Conservation (phyloP, 2,113 vertebrate genomes). For the human region GRCh38 chr2:56702501-56703000, state of each 20-base stretch:
- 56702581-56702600: neutral
- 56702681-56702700: neutral
- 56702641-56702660: neutral
- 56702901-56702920: neutral
- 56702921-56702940: neutral
- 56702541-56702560: neutral
- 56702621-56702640: neutral
- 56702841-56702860: neutral
- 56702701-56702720: neutral
- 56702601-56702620: neutral
- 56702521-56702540: neutral
- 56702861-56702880: neutral
- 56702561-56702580: neutral
- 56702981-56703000: neutral
- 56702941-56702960: neutral
- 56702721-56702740: neutral
- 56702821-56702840: neutral
- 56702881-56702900: neutral
- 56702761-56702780: neutral
- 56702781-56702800: neutral
- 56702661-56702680: neutral
- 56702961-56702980: slow-evolving; percentile 2
- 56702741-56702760: neutral
- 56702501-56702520: neutral
- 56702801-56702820: neutral